A percentile compares a stretch with the other conserved stretches of the same genome.
These are phyloP conservation scores for Selene dorsalis DNA, from an alignment of 2,797 vertebrate genomes.

Conservation along the genomic window DNA sequence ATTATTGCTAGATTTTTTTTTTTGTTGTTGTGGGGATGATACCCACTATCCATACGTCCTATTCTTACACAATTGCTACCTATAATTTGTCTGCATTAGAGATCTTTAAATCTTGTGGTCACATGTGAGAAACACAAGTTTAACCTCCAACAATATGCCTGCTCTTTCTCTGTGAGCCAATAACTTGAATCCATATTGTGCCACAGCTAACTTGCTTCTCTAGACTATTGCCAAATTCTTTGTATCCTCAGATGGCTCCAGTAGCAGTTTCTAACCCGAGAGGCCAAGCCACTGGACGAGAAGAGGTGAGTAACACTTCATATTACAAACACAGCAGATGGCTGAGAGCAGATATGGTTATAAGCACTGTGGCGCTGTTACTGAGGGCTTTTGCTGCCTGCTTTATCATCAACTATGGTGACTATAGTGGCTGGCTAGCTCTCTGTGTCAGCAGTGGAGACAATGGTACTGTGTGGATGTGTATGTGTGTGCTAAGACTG, in stretches of 20 bases:
- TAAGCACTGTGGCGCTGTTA: constrained; percentile 46
- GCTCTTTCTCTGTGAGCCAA: constrained; percentile 32
- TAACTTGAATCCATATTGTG: constrained; percentile 37
- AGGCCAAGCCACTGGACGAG: constrained; percentile 56
- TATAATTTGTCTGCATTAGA: not conserved
- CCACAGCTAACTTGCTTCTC: constrained; percentile 16
- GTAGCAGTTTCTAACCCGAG: constrained; percentile 63
- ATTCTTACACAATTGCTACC: not conserved
- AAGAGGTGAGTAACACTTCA: constrained; percentile 71
- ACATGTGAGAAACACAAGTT: not conserved
- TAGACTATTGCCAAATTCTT: constrained; percentile 48
- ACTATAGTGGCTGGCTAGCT: constrained; percentile 41
- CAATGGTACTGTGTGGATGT: constrained; percentile 43
- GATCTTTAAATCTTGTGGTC: not conserved
- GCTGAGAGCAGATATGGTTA: constrained; percentile 54
- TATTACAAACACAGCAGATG: constrained; percentile 68
- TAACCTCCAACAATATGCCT: constrained; percentile 1
- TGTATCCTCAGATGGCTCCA: constrained; percentile 49
- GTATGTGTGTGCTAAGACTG: constrained; percentile 42
- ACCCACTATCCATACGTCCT: not conserved
- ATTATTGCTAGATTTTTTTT: constrained; percentile 10
- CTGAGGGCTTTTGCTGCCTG: constrained; percentile 57
- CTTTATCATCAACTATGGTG: constrained; percentile 61
- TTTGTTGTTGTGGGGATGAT: not conserved
- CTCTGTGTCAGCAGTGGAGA: constrained; percentile 69